These are phyloP conservation scores for Cricetomys ansorgei DNA, from an alignment of 2,113 vertebrate species.

Conservation along the genomic window DNA sequence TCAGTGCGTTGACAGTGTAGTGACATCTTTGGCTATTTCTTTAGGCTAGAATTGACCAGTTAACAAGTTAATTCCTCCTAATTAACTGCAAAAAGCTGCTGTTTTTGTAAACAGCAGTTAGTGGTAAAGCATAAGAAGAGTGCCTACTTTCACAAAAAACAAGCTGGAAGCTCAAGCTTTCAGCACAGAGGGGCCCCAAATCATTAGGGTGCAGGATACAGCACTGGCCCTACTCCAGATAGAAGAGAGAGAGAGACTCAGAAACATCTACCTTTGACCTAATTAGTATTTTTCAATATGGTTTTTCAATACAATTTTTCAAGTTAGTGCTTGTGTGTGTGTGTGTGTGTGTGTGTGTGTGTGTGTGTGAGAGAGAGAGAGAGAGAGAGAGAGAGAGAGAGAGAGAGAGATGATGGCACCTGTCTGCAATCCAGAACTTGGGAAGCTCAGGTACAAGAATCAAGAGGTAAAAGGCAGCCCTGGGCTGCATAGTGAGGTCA, in stretches of 20 bases:
- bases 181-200: neutral
- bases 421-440: neutral
- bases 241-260: neutral
- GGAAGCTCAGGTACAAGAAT: neutral
- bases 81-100: no score
- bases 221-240: fast-evolving
- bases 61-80: neutral
- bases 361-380: no score
- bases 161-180: fast-evolving
- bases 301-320: neutral
- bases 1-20: neutral
- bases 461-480: neutral
- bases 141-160: neutral
- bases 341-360: neutral
- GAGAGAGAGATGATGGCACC: neutral
- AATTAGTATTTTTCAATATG: neutral
- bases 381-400: neutral
- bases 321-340: neutral
- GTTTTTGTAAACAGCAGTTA: neutral
- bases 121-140: fast-evolving
- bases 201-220: fast-evolving
- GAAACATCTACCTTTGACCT: neutral
- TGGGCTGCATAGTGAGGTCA: neutral
- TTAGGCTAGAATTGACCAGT: no score
- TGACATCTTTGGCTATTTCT: neutral